These are phyloP conservation scores for Epicampocera succincta DNA, from an alignment of 2,888 invertebrate species.

Conservation along the genomic window DNA sequence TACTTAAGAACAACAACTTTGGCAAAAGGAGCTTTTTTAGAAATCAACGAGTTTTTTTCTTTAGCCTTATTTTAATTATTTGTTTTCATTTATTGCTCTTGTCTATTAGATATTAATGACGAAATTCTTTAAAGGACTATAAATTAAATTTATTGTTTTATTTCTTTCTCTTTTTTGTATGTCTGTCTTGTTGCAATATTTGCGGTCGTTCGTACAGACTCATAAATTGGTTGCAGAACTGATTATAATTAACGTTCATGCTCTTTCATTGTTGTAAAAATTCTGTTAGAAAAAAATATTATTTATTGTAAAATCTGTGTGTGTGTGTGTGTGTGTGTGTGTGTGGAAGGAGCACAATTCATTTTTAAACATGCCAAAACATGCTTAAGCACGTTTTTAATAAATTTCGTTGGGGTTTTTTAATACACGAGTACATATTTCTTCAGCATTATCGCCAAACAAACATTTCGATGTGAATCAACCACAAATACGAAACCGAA, in stretches of 20 bases:
- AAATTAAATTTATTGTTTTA: conserved; percentile 1
- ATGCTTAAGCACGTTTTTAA: conserved; percentile 51
- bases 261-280: not conserved
- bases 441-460: not conserved
- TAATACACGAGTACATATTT: not conserved
- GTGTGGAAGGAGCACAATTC: not conserved
- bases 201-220: conserved; percentile 22
- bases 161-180: too few species aligned
- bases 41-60: too few species aligned
- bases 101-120: too few species aligned
- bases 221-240: conserved; percentile 16
- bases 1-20: too few species aligned
- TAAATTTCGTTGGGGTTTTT: conserved; percentile 4
- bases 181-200: not conserved
- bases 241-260: not conserved
- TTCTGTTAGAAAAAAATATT: conserved; percentile 1
- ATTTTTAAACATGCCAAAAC: conserved; percentile 25
- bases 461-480: not conserved
- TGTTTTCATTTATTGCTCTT: too few species aligned
- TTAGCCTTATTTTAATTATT: too few species aligned
- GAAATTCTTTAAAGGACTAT: too few species aligned
- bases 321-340: too few species aligned
- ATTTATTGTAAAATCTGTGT: not conserved
- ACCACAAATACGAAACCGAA: too few species aligned
- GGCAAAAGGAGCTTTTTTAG: too few species aligned